phyloP scores from a whole-genome alignment of 2,113 vertebrate species.

The Lonchura striata region DNA sequence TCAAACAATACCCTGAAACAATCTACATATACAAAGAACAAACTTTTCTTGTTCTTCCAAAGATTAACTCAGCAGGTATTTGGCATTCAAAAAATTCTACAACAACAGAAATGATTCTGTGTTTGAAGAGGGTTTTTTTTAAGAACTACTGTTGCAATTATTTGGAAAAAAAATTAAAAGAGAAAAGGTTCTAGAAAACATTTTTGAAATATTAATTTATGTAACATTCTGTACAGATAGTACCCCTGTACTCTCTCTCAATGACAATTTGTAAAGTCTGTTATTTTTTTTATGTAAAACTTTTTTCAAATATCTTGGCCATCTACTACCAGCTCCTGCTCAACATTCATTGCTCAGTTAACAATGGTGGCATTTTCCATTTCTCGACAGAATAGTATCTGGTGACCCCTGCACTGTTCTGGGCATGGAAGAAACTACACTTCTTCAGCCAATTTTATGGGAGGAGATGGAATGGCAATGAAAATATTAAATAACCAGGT shows the following conservation, averaged over 20 bases:
- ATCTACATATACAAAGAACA: conserved; percentile 36
- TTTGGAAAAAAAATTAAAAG: neutral
- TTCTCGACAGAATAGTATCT: neutral
- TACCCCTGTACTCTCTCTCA: neutral
- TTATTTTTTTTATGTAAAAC: neutral
- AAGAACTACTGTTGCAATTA: neutral
- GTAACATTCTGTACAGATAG: neutral
- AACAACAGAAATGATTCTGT: conserved; percentile 7
- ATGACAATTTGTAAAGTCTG: neutral
- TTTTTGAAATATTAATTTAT: neutral
- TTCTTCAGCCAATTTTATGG: neutral
- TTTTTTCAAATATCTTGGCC: neutral
- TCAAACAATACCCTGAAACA: conserved; percentile 60
- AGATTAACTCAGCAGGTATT: conserved; percentile 49
- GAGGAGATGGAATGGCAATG: neutral
- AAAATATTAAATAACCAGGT: neutral
- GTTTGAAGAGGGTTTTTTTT: conserved; percentile 3
- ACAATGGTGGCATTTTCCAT: neutral
- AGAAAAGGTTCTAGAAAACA: neutral
- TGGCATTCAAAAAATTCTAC: conserved; percentile 37
- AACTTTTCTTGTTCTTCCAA: conserved; percentile 46
- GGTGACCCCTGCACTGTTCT: neutral
- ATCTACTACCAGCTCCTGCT: neutral
- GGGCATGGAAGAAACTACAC: neutral
- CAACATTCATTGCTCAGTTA: neutral